Evolutionary conservation across 2,888 invertebrate species (phyloP), one percentile per base, ranked within the genome.

Genomic region (Platycheirus rosarum): DNA sequence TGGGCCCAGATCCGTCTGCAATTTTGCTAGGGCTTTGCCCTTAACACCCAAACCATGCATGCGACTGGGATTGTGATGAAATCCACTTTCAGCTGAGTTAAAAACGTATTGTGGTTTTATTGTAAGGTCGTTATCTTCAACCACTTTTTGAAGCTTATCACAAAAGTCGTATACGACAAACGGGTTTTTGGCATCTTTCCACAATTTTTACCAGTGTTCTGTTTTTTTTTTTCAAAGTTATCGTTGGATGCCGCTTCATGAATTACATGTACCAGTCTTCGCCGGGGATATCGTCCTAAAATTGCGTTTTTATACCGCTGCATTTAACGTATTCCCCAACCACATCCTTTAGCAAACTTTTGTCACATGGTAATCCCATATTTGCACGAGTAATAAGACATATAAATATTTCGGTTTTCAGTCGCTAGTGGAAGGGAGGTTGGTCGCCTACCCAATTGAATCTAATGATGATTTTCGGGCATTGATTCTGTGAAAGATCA

Each of bases 401-500:
- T 48, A 11, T 2, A n/a, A 46, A 14, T 20, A 35, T 62, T 46
- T 63, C n/a, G 13, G 7, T 49, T 35, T 11, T 63, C 49, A 63
- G 16, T 37, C 32, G 8, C 14, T 44, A 2, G 9, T 9, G 66
- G 42, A 66, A 66, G 5, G n/a, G 42, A 37, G 9, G 44, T 2
- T 32, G 4, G 9, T 29, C n/a, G 32, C 53, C 53, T 42, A 42
- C 7, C 53, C 29, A 42, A 44, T 53, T 42, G 11, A 11, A 8
- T 29, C 37, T 7, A 51, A 11, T 7, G 65, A 23, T 42, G 40
- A 37, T 29, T 51, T n/a, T 32, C 51, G 40, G 29, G 40, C 42
- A 26, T 66, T 51, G n/a, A 51, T 66, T 66, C 51, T 66, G n/a
- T 51, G 35, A 29, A 51, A 66, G 18, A 65, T 42, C 2, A 65